These are phyloP conservation scores for Actinia equina DNA, from an alignment of 64 coral and sea anemone genomes.

Conservation along the genomic window DNA sequence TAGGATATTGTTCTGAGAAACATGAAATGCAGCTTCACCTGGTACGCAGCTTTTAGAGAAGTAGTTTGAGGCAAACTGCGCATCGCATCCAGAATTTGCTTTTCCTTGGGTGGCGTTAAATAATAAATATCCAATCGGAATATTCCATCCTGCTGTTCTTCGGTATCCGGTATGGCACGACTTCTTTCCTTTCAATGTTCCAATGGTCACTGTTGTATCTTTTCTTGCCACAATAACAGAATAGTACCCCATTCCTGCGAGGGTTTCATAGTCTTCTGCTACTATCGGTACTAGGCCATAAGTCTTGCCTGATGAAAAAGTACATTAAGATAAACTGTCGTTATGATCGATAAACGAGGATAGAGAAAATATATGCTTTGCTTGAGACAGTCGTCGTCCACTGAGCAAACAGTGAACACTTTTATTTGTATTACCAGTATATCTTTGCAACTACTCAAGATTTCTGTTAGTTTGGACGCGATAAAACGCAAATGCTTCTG, in stretches of 20 bases:
- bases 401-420: too few species aligned
- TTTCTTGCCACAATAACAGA: conserved; percentile 59
- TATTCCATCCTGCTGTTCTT: conserved; percentile 72
- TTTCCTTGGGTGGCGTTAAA: not conserved
- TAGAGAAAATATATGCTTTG: too few species aligned
- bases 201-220: conserved; percentile 1
- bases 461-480: too few species aligned
- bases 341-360: too few species aligned
- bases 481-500: too few species aligned
- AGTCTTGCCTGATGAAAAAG: conserved; percentile 10
- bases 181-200: conserved; percentile 49
- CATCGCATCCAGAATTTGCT: conserved; percentile 16
- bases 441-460: too few species aligned
- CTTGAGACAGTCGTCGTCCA: too few species aligned
- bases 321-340: too few species aligned
- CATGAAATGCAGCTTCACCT: conserved; percentile 33
- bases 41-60: conserved; percentile 77
- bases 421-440: too few species aligned
- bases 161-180: conserved; percentile 77
- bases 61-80: conserved; percentile 44
- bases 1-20: too few species aligned
- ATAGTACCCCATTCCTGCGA: conserved; percentile 13
- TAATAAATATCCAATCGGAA: conserved; percentile 59
- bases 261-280: conserved; percentile 29
- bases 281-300: conserved; percentile 60